Evolutionary conservation across 2,113 vertebrate genomes (phyloP).

Genomic region (Vulpes lagopus): DNA sequence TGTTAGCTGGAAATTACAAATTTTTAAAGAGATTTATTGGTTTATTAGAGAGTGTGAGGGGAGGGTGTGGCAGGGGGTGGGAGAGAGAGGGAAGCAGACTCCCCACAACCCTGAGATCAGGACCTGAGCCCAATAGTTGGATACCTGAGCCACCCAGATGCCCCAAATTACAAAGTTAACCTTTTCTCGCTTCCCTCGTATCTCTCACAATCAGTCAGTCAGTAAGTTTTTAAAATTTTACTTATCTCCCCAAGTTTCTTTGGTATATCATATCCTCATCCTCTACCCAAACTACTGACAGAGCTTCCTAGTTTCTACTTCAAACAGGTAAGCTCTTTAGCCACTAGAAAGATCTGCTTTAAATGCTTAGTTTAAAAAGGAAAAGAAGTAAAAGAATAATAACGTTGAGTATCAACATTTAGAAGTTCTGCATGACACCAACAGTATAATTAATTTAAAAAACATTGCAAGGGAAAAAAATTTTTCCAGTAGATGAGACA

Average conservation of each 20-base stretch:
- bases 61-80: background rate
- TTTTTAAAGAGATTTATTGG: background rate
- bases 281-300: background rate
- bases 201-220: background rate
- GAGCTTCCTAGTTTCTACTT: background rate
- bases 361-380: background rate
- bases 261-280: background rate
- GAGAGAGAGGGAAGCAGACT: background rate
- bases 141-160: background rate
- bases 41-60: background rate
- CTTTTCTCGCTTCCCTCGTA: background rate
- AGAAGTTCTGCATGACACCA: background rate
- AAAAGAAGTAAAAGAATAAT: background rate
- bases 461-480: background rate
- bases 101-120: background rate
- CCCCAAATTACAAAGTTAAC: background rate
- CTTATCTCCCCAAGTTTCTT: background rate
- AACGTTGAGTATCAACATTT: background rate
- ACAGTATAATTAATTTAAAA: constrained; percentile 13
- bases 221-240: background rate
- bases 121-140: background rate
- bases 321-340: background rate
- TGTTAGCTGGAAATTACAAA: background rate
- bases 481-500: background rate
- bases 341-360: background rate